Evolutionary conservation across 2,888 invertebrate species (phyloP), one percentile per base, ranked within the genome.

Genomic region (Thelaira solivaga): DNA sequence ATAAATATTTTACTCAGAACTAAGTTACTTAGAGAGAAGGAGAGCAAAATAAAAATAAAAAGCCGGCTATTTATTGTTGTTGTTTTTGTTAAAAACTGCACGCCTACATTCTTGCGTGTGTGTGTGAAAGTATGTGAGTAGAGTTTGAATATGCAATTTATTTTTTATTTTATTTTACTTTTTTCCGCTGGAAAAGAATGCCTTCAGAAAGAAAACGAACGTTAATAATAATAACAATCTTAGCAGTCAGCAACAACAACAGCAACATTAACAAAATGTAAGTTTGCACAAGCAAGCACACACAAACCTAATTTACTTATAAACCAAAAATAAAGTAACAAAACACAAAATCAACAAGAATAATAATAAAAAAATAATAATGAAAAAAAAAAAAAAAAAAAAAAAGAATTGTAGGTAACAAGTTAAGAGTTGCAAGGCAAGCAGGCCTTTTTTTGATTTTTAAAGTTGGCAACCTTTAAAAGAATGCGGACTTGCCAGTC

Each of bases 381-480:
- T 2, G 26, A 61, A 6, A 36, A 36, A 10, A 67, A 55, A 5
- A 67, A 55, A 5, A 64, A 26, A 10, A 39, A 10, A 16, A 57
- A 55, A 16, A 16, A 59, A 61, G 45, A 76, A 64, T 59, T 64
- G 76, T 76, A n/a, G n/a, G n/a, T n/a, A 76, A 65, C 80, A 76
- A 76, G 73, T 72, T 68, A 76, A 76, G 62, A 80, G 76, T 76
- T 72, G 79, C 78, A 80, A 76, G 78, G 80, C 80, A 76, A 78
- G 72, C 80, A 59, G 73, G 73, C 73, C 76, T 65, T 69, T 62
- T 67, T 79, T 72, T 79, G 55, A 61, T 64, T 80, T 80, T 73
- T 81, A 80, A 86, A 86, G 83, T 84, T 87, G 86, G 83, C 86
- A 86, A 86, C 87, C 86, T 87, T 86, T 87, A 81, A 87, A 86